These are phyloP conservation scores for Triplophysa dalaica DNA, from an alignment of 2,113 vertebrate species.

Conservation along the genomic window DNA sequence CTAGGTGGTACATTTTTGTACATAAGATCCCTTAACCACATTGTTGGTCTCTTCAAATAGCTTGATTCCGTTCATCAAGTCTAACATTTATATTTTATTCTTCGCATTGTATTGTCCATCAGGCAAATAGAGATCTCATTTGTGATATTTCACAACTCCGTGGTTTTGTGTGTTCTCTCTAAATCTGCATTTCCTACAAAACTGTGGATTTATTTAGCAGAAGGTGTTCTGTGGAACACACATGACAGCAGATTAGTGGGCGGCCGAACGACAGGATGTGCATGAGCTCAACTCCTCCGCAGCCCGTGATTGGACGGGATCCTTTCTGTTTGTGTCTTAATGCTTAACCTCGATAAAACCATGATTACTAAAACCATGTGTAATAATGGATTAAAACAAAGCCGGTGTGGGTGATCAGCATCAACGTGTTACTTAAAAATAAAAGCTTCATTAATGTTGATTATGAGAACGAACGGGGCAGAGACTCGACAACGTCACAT, in stretches of 20 bases:
- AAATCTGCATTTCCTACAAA: not conserved
- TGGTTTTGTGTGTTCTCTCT: not conserved
- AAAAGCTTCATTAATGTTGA: not conserved
- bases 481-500: not conserved
- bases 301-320: slow-evolving; percentile 20
- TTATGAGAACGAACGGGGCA: not conserved
- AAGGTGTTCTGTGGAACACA: slow-evolving; percentile 11
- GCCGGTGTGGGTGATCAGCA: not conserved
- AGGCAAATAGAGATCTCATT: not conserved
- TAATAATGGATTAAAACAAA: slow-evolving; percentile 39
- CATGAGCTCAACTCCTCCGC: slow-evolving; percentile 36
- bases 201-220: slow-evolving; percentile 10
- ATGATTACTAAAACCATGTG: slow-evolving; percentile 43
- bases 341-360: slow-evolving; percentile 42
- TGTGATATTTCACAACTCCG: not conserved
- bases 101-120: no score
- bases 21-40: no score
- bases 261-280: slow-evolving; percentile 15
- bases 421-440: not conserved
- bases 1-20: no score
- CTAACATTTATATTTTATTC: no score
- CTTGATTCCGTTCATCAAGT: no score
- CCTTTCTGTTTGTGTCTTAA: slow-evolving; percentile 39
- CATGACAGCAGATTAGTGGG: slow-evolving; percentile 37
- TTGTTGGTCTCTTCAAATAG: no score